A percentile compares a stretch with the other conserved stretches of the same genome.
phyloP scores from a whole-genome alignment of 2,113 vertebrate genomes.

The Brevimyrus niger region DNA sequence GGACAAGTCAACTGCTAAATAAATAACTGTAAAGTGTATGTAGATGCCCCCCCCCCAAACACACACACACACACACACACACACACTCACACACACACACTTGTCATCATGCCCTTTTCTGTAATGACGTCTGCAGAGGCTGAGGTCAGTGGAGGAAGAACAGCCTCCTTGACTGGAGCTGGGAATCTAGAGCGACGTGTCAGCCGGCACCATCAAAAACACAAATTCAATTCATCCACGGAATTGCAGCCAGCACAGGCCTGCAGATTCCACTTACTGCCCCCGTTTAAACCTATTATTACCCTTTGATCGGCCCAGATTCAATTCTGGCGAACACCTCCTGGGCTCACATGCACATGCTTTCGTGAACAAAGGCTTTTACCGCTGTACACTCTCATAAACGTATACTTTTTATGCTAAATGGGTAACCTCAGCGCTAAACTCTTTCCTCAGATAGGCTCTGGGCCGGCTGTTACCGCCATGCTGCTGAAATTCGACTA shows the following conservation, averaged over 20 bases:
- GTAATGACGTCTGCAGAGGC: conserved; percentile 18
- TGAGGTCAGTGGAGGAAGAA: conserved; percentile 14
- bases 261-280: background rate
- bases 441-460: background rate
- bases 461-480: background rate
- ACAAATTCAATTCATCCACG: background rate
- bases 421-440: background rate
- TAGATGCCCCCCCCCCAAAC: background rate
- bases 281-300: background rate
- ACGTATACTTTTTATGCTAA: background rate
- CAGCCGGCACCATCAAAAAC: conserved; percentile 16
- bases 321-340: background rate
- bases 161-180: conserved; percentile 26
- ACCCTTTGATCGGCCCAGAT: background rate
- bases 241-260: background rate
- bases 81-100: background rate
- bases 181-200: conserved; percentile 30
- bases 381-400: background rate
- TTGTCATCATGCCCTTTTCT: conserved; percentile 29
- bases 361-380: background rate
- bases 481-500: background rate
- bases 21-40: background rate
- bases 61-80: background rate
- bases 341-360: background rate
- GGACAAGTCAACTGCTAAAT: background rate